Percentiles rank a stretch among this genome's conserved stretches.
These are phyloP conservation scores for Neosilurus hyrtlii DNA, from an alignment of 2,797 vertebrate species.

Conservation along the genomic window DNA sequence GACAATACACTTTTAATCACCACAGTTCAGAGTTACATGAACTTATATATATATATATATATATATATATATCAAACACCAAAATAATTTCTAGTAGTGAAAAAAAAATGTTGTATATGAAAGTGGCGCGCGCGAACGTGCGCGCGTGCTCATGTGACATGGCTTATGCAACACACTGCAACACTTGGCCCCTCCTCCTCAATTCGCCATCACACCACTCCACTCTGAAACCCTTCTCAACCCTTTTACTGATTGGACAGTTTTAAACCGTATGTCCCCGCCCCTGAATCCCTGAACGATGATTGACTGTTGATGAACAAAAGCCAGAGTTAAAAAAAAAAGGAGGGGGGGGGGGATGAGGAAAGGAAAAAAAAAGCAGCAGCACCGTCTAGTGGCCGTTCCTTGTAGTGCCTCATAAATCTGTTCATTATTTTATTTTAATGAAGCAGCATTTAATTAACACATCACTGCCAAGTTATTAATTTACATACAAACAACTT, in stretches of 20 bases:
- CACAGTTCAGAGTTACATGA: background rate
- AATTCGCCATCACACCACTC: background rate
- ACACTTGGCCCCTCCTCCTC: conserved; percentile 20
- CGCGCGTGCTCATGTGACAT: background rate
- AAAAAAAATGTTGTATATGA: background rate
- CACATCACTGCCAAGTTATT: background rate
- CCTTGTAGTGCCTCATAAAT: background rate
- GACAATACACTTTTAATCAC: background rate
- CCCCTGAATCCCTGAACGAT: background rate
- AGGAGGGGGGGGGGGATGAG: too few species aligned
- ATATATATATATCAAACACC: background rate
- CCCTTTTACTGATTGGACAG: conserved; percentile 30
- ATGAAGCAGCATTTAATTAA: background rate
- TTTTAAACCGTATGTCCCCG: background rate
- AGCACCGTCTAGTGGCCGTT: conserved; percentile 4
- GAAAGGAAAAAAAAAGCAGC: background rate
- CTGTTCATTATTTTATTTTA: background rate
- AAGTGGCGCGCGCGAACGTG: background rate
- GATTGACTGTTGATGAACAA: background rate
- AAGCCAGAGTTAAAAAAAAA: background rate
- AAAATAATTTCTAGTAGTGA: background rate
- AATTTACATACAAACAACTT: background rate
- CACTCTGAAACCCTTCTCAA: background rate
- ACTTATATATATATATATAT: background rate
- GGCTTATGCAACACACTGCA: conserved; percentile 51